A percentile compares a stretch with the other conserved stretches of the same genome.
These are phyloP conservation scores for Aplodontia rufa DNA, from an alignment of 2,113 vertebrate genomes.

Conservation along the genomic window DNA sequence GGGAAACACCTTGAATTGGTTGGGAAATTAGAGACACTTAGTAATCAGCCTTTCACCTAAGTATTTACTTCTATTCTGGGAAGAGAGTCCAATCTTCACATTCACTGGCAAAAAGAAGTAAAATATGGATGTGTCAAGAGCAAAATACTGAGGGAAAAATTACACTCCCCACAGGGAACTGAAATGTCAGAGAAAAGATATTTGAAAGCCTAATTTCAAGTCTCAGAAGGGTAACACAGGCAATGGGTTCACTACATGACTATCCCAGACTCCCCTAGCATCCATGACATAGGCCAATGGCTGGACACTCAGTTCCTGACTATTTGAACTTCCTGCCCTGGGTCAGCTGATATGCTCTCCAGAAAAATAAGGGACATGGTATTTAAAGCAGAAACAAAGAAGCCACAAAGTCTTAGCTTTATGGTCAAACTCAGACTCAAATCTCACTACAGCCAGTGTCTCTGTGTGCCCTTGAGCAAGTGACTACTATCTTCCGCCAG, in stretches of 20 bases:
- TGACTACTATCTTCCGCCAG: not conserved
- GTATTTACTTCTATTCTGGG: not conserved
- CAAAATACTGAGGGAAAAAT: not conserved
- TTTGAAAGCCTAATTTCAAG: not conserved
- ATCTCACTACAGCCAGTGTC: not conserved
- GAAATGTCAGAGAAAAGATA: not conserved
- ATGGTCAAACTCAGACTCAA: not conserved
- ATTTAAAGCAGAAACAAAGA: not conserved
- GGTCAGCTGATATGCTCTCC: not conserved
- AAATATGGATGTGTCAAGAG: not conserved
- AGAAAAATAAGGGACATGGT: not conserved
- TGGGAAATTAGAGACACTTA: not conserved
- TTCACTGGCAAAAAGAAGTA: not conserved
- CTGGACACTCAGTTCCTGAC: not conserved
- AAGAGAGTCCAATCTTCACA: not conserved
- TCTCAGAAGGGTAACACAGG: not conserved
- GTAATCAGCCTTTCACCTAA: not conserved
- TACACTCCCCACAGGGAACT: not conserved
- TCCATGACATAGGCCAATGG: accelerated
- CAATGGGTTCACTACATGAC: not conserved
- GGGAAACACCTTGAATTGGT: not conserved
- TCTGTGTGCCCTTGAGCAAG: not conserved
- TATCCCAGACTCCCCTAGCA: not conserved
- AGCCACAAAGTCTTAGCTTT: not conserved
- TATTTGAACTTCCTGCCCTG: not conserved